A percentile compares a stretch with the other conserved stretches of the same genome.
These are phyloP conservation scores for Melikaiella ostensackeni DNA, from an alignment of 2,888 invertebrate species.

Conservation along the genomic window DNA sequence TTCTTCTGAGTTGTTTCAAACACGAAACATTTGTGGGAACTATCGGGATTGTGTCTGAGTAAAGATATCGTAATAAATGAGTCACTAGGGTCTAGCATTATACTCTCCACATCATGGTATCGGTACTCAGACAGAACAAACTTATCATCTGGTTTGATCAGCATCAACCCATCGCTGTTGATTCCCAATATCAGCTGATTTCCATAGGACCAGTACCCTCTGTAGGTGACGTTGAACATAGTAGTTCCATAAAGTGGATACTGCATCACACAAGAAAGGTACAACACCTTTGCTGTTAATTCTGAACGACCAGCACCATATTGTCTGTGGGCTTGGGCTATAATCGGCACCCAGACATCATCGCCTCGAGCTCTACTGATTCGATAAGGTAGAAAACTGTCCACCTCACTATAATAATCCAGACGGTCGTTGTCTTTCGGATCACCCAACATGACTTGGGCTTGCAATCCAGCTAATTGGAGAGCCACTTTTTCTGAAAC, in stretches of 20 bases:
- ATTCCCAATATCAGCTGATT: conserved; percentile 86
- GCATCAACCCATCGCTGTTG: conserved; percentile 92
- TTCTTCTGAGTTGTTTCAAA: conserved; percentile 94
- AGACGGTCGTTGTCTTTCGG: conserved; percentile 87
- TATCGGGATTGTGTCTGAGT: conserved; percentile 84
- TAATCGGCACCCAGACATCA: conserved; percentile 91
- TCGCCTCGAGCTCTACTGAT: conserved; percentile 88
- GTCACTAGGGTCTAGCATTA: conserved; percentile 94
- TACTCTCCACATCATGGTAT: conserved; percentile 93
- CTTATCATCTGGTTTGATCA: conserved; percentile 95
- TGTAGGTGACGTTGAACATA: conserved; percentile 91
- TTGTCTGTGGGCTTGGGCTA: conserved; percentile 92
- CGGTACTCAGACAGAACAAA: conserved; percentile 94
- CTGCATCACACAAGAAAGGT: conserved; percentile 97
- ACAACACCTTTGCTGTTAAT: conserved; percentile 94
- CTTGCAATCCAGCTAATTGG: conserved; percentile 95
- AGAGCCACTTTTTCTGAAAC: conserved; percentile 96
- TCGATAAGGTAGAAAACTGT: conserved; percentile 91
- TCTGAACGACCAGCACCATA: conserved; percentile 96
- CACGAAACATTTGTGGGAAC: conserved; percentile 91
- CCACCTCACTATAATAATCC: conserved; percentile 94
- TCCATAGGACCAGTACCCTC: conserved; percentile 96
- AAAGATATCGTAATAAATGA: conserved; percentile 94
- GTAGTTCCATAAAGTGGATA: conserved; percentile 95
- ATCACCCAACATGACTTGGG: conserved; percentile 95